phyloP scores from a whole-genome alignment of 2,113 vertebrate genomes.

The Brachyhypopomus gauderio region DNA sequence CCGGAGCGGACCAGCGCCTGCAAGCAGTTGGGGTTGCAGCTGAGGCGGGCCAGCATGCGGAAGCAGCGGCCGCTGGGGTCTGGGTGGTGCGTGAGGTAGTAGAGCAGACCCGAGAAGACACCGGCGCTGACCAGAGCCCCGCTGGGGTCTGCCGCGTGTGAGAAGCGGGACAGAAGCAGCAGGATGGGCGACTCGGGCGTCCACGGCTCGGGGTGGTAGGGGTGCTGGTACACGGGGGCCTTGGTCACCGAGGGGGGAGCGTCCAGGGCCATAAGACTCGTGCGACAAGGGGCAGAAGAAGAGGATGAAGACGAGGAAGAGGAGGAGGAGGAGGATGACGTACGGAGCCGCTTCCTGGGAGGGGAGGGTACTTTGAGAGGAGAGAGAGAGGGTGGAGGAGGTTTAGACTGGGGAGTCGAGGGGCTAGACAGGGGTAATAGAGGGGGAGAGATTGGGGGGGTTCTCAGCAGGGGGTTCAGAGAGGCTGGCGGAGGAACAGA shows the following conservation, averaged over 20 bases:
- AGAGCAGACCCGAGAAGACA: constrained; percentile 74
- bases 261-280: constrained; percentile 59
- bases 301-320: constrained; percentile 41
- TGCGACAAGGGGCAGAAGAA: constrained; percentile 41
- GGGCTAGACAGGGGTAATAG: constrained; percentile 5
- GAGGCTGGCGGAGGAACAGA: constrained; percentile 10
- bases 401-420: constrained; percentile 45
- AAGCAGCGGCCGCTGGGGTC: constrained; percentile 82
- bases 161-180: constrained; percentile 85
- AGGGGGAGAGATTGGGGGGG: constrained; percentile 26
- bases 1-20: constrained; percentile 83
- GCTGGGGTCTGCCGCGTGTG: constrained; percentile 82
- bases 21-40: constrained; percentile 86
- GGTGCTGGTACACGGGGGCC: constrained; percentile 64
- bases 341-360: constrained; percentile 60
- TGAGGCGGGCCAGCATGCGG: constrained; percentile 80
- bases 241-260: constrained; percentile 63
- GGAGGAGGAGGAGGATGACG: constrained; percentile 41
- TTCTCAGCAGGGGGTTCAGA: constrained; percentile 15
- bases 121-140: constrained; percentile 72
- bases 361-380: constrained; percentile 69
- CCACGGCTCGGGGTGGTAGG: constrained; percentile 81
- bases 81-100: constrained; percentile 79
- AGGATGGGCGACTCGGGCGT: constrained; percentile 82
- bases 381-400: constrained; percentile 51